A percentile compares a stretch with the other conserved stretches of the same genome.
These are phyloP conservation scores for Drosophila villosipedis DNA, from an alignment of 2,888 invertebrate genomes.

Conservation along the genomic window DNA sequence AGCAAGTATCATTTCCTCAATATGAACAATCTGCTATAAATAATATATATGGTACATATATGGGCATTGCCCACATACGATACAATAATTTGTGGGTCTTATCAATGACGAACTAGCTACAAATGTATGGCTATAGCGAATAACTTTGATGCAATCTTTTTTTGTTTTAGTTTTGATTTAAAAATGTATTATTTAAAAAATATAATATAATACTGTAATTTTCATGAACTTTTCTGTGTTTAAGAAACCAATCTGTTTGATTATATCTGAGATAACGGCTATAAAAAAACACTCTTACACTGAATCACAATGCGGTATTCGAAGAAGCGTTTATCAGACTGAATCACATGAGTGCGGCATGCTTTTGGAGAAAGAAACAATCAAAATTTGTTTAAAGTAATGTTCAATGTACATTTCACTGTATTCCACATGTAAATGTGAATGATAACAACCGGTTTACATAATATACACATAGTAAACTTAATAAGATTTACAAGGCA, in stretches of 20 bases:
- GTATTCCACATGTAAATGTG: background rate
- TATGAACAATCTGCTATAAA: slow-evolving; percentile 54
- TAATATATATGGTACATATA: slow-evolving; percentile 27
- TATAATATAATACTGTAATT: background rate
- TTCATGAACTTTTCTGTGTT: background rate
- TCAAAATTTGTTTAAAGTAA: background rate
- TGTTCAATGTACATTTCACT: background rate
- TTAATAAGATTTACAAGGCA: background rate
- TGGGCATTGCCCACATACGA: slow-evolving; percentile 9
- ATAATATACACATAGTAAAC: background rate
- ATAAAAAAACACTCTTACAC: background rate
- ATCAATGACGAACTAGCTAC: slow-evolving; percentile 20
- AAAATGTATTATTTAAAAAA: background rate
- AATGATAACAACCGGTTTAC: background rate
- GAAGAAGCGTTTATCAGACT: slow-evolving; percentile 8
- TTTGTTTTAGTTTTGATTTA: background rate
- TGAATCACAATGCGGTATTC: slow-evolving; percentile 25
- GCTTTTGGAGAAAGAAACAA: background rate
- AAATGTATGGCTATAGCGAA: background rate
- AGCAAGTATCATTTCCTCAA: slow-evolving; percentile 36
- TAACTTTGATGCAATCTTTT: background rate
- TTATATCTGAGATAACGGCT: background rate
- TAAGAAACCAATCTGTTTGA: background rate
- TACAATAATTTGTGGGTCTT: slow-evolving; percentile 32
- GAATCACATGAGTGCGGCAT: background rate